A percentile compares a stretch with the other conserved stretches of the same genome.
These are phyloP conservation scores for Otolemur garnettii DNA, from an alignment of 2,113 vertebrate species.

Conservation along the genomic window DNA sequence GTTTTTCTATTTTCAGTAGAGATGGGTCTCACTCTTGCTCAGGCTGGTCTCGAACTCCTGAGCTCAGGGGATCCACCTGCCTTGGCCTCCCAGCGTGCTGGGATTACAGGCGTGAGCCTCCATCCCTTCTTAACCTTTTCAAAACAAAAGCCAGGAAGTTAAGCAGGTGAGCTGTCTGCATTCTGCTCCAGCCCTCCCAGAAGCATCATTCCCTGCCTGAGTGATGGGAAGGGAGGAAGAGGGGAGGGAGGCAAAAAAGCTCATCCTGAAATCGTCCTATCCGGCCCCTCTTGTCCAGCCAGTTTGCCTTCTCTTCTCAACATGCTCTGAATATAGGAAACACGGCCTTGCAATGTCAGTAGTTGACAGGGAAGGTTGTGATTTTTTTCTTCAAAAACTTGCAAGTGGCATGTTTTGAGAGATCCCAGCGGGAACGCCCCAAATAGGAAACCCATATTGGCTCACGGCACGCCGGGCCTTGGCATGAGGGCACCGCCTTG, in stretches of 20 bases:
- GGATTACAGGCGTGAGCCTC: too few species aligned
- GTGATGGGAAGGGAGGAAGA: background rate
- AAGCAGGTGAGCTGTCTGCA: accelerated
- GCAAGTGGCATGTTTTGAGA: background rate
- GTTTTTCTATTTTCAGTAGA: too few species aligned
- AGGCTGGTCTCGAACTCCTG: too few species aligned
- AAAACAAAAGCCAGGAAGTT: background rate
- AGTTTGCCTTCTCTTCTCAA: background rate
- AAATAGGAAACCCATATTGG: constrained; percentile 51
- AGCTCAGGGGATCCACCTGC: too few species aligned
- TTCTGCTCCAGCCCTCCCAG: accelerated
- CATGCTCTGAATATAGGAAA: background rate
- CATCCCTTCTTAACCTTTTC: background rate
- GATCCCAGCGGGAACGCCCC: constrained; percentile 63
- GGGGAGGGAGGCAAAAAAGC: accelerated
- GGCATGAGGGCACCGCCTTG: constrained; percentile 67
- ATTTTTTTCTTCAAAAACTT: background rate
- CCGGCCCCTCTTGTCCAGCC: background rate
- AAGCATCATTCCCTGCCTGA: background rate
- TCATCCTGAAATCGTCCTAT: accelerated
- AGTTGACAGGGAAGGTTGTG: background rate
- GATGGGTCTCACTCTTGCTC: too few species aligned
- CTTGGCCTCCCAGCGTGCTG: too few species aligned
- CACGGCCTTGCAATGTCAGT: background rate
- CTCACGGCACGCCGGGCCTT: constrained; percentile 10